These are phyloP conservation scores for Agrochola lota DNA, from an alignment of 2,888 invertebrate species.

Conservation along the genomic window DNA sequence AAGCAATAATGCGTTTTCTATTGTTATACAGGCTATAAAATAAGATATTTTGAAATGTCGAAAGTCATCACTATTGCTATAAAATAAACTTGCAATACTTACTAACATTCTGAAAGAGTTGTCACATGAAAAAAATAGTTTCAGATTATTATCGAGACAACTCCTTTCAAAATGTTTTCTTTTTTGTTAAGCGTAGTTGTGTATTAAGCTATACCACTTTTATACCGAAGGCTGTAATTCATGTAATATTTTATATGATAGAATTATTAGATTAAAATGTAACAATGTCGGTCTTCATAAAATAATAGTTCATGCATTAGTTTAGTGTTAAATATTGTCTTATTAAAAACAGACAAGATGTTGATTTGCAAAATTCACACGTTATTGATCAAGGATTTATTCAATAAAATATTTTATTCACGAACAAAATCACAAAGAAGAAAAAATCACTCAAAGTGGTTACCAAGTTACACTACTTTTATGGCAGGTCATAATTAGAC, in stretches of 20 bases:
- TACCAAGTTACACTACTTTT: not conserved
- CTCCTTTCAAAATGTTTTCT: constrained; percentile 6
- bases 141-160: not conserved
- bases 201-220: not conserved
- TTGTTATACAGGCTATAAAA: not conserved
- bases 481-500: not conserved
- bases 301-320: not conserved
- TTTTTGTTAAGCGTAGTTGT: not conserved
- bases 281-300: not conserved
- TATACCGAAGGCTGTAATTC: constrained; percentile 28
- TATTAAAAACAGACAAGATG: not conserved
- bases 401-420: no score
- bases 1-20: constrained; percentile 12
- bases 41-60: not conserved
- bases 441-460: not conserved
- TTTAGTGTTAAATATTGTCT: not conserved
- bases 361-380: constrained; percentile 15
- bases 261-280: constrained; percentile 17
- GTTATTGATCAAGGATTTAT: no score
- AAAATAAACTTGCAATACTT: not conserved
- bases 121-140: constrained; percentile 15
- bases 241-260: constrained; percentile 5
- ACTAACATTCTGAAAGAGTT: constrained; percentile 4
- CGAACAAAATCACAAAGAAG: no score
- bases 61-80: not conserved